These are phyloP conservation scores for Sphenopsis melanotis DNA, from an alignment of 2,797 vertebrate species.

Conservation along the genomic window DNA sequence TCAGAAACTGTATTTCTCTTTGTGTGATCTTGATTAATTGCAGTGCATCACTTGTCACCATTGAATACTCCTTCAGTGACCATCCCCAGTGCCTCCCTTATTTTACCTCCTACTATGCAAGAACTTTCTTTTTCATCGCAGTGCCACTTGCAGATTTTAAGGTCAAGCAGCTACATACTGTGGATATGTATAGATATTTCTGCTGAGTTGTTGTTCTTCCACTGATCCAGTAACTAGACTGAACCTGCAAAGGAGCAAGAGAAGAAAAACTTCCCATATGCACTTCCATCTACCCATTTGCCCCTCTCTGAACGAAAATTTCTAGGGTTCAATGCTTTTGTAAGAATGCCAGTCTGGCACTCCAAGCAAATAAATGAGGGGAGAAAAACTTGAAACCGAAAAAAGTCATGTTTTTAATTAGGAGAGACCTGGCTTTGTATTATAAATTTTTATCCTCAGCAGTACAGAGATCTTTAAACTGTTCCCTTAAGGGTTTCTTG, in stretches of 20 bases:
- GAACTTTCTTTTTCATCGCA: background rate
- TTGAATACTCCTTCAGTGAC: conserved; percentile 7
- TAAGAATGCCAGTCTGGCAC: background rate
- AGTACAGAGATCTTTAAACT: background rate
- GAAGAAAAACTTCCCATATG: background rate
- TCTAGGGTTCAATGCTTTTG: background rate
- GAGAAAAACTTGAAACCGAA: background rate
- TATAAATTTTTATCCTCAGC: background rate
- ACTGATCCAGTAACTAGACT: background rate
- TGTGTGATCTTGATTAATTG: conserved; percentile 6
- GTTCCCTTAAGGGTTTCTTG: background rate
- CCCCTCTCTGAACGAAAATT: background rate
- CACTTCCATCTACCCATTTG: background rate
- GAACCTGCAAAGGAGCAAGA: background rate
- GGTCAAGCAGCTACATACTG: conserved; percentile 3
- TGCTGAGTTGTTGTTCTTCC: conserved; percentile 19
- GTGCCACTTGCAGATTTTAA: conserved; percentile 18
- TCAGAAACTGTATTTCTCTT: background rate
- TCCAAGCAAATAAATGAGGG: background rate
- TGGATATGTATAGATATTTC: conserved; percentile 3
- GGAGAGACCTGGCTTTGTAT: background rate
- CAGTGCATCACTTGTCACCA: background rate
- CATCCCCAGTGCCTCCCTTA: background rate
- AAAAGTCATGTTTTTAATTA: background rate
- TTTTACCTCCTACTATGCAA: background rate